These are phyloP conservation scores for Saccostrea echinata DNA, from an alignment of 1,140 invertebrate species.

Conservation along the genomic window DNA sequence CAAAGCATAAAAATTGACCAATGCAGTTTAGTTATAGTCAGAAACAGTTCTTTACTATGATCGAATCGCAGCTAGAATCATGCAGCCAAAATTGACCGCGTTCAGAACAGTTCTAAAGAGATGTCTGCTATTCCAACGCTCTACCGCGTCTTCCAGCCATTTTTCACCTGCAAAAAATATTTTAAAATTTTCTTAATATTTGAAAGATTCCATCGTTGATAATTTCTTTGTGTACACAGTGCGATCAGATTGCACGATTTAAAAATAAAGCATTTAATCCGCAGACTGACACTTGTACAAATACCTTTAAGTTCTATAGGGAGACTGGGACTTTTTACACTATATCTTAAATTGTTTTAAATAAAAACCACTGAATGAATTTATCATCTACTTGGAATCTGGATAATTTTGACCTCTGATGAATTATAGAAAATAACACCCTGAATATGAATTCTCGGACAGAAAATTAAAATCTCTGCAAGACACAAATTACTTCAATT, in stretches of 20 bases:
- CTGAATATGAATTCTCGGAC: too few species aligned
- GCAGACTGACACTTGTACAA: not conserved
- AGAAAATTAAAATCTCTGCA: too few species aligned
- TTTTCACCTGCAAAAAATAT: conserved; percentile 10
- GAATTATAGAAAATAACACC: too few species aligned
- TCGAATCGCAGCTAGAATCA: conserved; percentile 24
- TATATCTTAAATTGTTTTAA: too few species aligned
- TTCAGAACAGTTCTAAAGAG: conserved; percentile 29
- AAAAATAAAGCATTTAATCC: not conserved
- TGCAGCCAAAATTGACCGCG: not conserved
- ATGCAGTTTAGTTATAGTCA: not conserved
- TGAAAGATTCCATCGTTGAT: not conserved
- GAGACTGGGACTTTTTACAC: too few species aligned
- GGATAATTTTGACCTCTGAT: too few species aligned
- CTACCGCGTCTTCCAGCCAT: conserved; percentile 12
- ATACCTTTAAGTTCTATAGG: not conserved
- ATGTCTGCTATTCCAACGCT: not conserved
- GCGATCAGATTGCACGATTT: not conserved
- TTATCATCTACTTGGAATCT: too few species aligned
- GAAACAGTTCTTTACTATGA: not conserved
- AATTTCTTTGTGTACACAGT: not conserved
- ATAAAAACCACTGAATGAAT: too few species aligned
- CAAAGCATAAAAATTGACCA: not conserved
- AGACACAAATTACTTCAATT: too few species aligned
- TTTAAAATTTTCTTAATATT: not conserved